These are phyloP conservation scores for Lampropteryx suffumata DNA, from an alignment of 2,888 invertebrate species.

Conservation along the genomic window DNA sequence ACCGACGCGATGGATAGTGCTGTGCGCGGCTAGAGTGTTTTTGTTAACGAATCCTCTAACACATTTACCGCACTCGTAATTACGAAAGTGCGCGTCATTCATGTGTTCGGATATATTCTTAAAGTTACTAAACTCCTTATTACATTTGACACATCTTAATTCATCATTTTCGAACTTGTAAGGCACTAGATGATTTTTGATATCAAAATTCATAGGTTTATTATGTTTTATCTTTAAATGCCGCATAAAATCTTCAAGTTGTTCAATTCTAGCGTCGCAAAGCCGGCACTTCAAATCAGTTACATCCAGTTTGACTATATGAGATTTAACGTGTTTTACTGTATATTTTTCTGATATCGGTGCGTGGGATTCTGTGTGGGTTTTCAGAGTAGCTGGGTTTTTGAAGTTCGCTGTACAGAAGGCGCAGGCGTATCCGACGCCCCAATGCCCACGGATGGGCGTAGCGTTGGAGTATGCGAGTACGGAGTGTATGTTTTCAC, in stretches of 20 bases:
- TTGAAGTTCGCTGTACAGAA: slow-evolving; percentile 37
- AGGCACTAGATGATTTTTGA: slow-evolving; percentile 60
- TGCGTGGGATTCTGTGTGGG: slow-evolving; percentile 39
- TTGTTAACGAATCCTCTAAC: slow-evolving; percentile 52
- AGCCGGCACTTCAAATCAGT: slow-evolving; percentile 54
- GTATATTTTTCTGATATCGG: slow-evolving; percentile 25
- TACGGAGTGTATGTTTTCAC: slow-evolving; percentile 8
- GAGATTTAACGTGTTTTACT: slow-evolving; percentile 37
- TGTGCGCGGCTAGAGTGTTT: slow-evolving; percentile 39
- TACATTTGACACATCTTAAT: slow-evolving; percentile 52
- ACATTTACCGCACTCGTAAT: slow-evolving; percentile 56
- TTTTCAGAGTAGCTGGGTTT: slow-evolving; percentile 37
- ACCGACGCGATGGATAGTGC: slow-evolving; percentile 37
- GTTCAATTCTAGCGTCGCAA: slow-evolving; percentile 41
- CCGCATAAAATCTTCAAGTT: slow-evolving; percentile 44
- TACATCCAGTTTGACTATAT: slow-evolving; percentile 57
- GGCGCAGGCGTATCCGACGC: slow-evolving; percentile 39
- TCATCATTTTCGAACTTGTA: slow-evolving; percentile 53
- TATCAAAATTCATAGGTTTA: slow-evolving; percentile 44
- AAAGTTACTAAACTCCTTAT: slow-evolving; percentile 48
- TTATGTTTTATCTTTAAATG: slow-evolving; percentile 49
- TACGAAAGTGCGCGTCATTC: slow-evolving; percentile 56
- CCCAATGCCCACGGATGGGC: slow-evolving; percentile 38
- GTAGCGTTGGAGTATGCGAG: slow-evolving; percentile 43
- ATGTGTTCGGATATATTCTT: slow-evolving; percentile 60